Evolutionary conservation across 2,888 invertebrate species (phyloP).

Genomic region (Gastrophysa polygoni): DNA sequence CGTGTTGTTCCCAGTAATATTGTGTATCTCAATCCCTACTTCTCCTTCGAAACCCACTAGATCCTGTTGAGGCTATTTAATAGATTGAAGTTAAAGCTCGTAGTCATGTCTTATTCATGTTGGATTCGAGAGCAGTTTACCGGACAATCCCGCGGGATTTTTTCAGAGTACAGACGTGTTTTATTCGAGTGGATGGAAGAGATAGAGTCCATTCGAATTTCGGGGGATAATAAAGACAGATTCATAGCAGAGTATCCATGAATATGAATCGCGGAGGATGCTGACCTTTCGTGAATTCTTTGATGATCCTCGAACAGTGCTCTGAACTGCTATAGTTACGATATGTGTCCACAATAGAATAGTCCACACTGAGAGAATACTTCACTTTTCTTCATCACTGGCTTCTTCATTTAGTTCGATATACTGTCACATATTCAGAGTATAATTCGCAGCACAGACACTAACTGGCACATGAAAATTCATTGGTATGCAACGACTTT

Average conservation of each 20-base stretch:
- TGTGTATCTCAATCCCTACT: constrained; percentile 18
- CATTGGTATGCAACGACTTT: too few relatives aligned
- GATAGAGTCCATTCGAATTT: background rate
- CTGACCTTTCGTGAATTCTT: too few relatives aligned
- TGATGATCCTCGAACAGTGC: too few relatives aligned
- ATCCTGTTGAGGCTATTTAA: constrained; percentile 35
- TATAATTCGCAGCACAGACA: too few relatives aligned
- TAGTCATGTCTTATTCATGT: constrained; percentile 45
- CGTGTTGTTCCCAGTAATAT: too few relatives aligned
- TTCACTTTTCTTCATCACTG: too few relatives aligned
- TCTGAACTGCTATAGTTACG: too few relatives aligned
- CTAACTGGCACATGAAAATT: too few relatives aligned
- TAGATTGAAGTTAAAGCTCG: constrained; percentile 42
- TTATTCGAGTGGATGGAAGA: background rate
- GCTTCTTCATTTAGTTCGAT: too few relatives aligned
- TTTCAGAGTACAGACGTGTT: background rate
- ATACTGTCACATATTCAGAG: too few relatives aligned
- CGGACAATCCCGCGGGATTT: constrained; percentile 34
- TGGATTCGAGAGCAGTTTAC: constrained; percentile 39
- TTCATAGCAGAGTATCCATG: background rate
- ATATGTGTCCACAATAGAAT: too few relatives aligned
- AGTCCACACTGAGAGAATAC: too few relatives aligned
- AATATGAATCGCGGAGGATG: background rate
- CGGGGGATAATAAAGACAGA: background rate
- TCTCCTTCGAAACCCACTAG: constrained; percentile 39